These are phyloP conservation scores for Triplophysa siluroides DNA, from an alignment of 2,113 vertebrate species.

Conservation along the genomic window DNA sequence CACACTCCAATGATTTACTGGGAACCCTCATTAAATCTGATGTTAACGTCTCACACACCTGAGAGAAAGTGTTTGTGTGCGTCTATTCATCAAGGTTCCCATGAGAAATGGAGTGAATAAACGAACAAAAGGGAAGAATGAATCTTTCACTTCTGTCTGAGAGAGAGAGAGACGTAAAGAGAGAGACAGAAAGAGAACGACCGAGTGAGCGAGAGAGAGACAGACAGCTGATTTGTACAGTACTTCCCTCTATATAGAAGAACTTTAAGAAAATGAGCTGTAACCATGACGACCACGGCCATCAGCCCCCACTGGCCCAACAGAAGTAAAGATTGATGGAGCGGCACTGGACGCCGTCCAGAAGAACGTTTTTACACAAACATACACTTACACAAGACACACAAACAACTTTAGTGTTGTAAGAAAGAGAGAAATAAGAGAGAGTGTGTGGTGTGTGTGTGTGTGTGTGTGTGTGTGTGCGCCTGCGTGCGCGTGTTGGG, in stretches of 20 bases:
- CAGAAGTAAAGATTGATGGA: slow-evolving; percentile 38
- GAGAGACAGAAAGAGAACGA: background rate
- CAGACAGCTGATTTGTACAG: background rate
- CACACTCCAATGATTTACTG: background rate
- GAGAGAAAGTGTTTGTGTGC: background rate
- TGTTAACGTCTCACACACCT: background rate
- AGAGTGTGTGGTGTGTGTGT: background rate
- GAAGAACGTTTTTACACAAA: background rate
- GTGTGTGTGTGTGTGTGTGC: background rate
- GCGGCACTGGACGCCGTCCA: slow-evolving; percentile 6
- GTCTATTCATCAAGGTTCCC: slow-evolving; percentile 5
- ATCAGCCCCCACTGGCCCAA: slow-evolving; percentile 1
- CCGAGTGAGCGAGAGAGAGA: background rate
- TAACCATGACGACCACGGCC: slow-evolving; percentile 25
- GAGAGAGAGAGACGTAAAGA: background rate
- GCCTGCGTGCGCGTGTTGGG: background rate
- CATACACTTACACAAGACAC: background rate
- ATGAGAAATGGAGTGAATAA: background rate
- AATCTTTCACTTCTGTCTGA: background rate
- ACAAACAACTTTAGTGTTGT: background rate
- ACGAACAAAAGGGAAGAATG: slow-evolving; percentile 21
- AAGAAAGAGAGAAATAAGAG: background rate
- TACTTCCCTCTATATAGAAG: slow-evolving; percentile 6
- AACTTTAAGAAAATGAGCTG: background rate
- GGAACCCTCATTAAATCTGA: slow-evolving; percentile 8